A percentile compares a stretch with the other conserved stretches of the same genome.
Conservation (phyloP, 2,113 vertebrate species). For the Cheirogaleus medius region DNA sequence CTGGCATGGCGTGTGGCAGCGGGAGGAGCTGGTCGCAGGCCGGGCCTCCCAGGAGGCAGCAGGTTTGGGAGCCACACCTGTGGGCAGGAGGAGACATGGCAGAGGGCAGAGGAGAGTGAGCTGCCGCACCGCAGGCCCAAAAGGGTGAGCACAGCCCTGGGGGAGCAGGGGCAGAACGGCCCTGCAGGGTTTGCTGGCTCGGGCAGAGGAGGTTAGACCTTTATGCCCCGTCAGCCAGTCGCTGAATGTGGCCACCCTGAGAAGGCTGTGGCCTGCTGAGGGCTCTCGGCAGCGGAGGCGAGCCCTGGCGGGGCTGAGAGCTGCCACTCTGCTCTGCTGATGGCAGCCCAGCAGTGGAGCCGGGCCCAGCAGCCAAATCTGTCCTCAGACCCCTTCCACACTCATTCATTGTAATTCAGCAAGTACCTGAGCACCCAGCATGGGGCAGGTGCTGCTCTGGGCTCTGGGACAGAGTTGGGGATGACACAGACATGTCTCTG, state of each 20-base stretch:
- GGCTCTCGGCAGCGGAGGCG: not conserved
- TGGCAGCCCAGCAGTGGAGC: too few species aligned
- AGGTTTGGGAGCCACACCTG: not conserved
- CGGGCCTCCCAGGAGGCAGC: not conserved
- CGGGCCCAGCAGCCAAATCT: fast-evolving
- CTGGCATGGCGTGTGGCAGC: not conserved
- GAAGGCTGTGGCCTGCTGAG: fast-evolving
- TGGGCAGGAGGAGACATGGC: too few species aligned
- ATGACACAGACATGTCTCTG: not conserved
- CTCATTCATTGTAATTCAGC: not conserved
- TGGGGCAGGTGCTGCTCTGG: too few species aligned
- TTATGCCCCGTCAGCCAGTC: not conserved
- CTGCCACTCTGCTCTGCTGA: not conserved
- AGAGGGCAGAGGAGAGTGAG: too few species aligned
- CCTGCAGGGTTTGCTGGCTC: not conserved
- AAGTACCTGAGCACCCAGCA: not conserved
- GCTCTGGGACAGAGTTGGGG: not conserved
- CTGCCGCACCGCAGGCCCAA: not conserved
- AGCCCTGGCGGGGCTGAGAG: not conserved
- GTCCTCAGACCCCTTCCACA: not conserved
- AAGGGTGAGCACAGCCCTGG: fast-evolving
- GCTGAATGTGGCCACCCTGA: fast-evolving
- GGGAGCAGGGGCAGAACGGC: fast-evolving
- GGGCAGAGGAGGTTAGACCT: not conserved
- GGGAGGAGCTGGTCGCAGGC: not conserved